A percentile compares a stretch with the other conserved stretches of the same genome.
Conservation (phyloP, 2,888 invertebrate species). For the Ochropleura leucogaster region DNA sequence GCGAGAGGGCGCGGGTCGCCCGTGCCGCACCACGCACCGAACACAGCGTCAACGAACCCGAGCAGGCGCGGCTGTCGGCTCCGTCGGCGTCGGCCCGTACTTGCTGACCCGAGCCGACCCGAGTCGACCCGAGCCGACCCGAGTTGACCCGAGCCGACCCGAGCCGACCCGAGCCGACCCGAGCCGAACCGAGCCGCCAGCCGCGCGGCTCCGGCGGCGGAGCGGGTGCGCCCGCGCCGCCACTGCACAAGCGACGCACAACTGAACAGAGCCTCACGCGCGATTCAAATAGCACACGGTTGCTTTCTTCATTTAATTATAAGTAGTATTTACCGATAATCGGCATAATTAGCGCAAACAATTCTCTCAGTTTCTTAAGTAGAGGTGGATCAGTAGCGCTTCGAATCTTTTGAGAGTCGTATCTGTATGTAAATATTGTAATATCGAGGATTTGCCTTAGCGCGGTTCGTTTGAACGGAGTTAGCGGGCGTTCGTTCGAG, state of each 20-base stretch:
- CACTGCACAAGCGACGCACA: conserved; percentile 83
- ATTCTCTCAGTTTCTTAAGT: conserved; percentile 88
- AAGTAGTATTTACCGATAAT: conserved; percentile 87
- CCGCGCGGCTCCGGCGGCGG: background rate
- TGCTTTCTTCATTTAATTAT: conserved; percentile 88
- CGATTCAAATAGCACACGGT: conserved; percentile 85
- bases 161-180: background rate
- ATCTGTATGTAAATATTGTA: conserved; percentile 89
- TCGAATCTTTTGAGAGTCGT: conserved; percentile 84
- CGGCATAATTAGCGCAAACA: conserved; percentile 84
- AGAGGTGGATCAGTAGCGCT: conserved; percentile 89
- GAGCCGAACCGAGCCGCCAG: too few relatives aligned
- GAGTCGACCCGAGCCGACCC: background rate
- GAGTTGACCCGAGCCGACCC: background rate
- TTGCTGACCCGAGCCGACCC: background rate
- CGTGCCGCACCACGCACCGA: conserved; percentile 9
- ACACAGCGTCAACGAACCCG: conserved; percentile 25
- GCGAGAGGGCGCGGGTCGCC: conserved; percentile 58
- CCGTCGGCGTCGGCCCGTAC: background rate
- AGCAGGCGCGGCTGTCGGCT: conserved; percentile 12
- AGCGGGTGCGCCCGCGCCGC: conserved; percentile 33
- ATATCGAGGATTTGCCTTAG: conserved; percentile 85
- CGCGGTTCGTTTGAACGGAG: conserved; percentile 81
- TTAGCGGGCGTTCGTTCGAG: conserved; percentile 74
- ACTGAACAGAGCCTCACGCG: conserved; percentile 82